phyloP scores from a whole-genome alignment of 1,140 invertebrate genomes.

The Dolichoris vasculosae region DNA sequence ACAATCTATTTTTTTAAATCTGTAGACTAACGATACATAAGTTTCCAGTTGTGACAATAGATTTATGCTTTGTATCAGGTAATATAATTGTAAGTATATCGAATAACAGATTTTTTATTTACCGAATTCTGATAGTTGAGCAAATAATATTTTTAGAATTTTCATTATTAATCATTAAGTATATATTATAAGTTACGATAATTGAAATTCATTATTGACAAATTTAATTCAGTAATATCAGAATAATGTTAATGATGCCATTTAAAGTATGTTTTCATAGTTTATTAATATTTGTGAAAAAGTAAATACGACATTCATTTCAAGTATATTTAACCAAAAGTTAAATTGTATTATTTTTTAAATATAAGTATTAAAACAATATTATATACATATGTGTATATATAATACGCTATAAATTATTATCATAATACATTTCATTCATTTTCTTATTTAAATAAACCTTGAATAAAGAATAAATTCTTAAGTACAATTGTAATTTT shows the following conservation, averaged over 20 bases:
- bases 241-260: not conserved
- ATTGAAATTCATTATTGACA: not conserved
- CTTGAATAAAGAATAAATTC: not conserved
- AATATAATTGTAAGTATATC: not conserved
- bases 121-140: not conserved
- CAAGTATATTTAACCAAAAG: not conserved
- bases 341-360: not conserved
- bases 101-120: not conserved
- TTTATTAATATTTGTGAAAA: not conserved
- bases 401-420: not conserved
- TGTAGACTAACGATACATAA: no score
- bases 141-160: not conserved
- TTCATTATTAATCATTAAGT: not conserved
- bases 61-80: not conserved
- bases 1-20: not conserved
- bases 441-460: not conserved
- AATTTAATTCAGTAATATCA: not conserved
- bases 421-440: not conserved
- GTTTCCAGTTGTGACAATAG: not conserved
- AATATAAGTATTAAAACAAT: not conserved
- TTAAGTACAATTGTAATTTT: not conserved
- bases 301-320: not conserved
- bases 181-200: not conserved
- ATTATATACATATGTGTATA: not conserved
- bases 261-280: not conserved